Evolutionary conservation across 2,888 invertebrate species (phyloP).

Genomic region (Spilosoma lubricipeda): DNA sequence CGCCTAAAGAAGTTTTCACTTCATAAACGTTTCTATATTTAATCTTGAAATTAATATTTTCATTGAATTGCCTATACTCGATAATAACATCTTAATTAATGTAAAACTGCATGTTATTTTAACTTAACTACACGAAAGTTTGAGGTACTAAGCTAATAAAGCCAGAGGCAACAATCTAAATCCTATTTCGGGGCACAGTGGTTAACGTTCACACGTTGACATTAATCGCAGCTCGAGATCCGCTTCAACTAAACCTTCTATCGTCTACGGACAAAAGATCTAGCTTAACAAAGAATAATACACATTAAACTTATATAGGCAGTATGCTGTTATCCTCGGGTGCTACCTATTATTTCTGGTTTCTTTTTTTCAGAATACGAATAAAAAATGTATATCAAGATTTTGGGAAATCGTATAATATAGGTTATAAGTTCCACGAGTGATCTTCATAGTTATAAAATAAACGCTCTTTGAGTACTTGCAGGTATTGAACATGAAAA

Average conservation of each 20-base stretch:
- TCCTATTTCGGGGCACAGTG: slow-evolving; percentile 37
- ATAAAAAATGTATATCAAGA: not conserved
- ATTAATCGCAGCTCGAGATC: slow-evolving; percentile 47
- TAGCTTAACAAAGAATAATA: slow-evolving; percentile 19
- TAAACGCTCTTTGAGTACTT: too few species aligned
- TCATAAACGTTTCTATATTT: too few species aligned
- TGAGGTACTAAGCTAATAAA: slow-evolving; percentile 41
- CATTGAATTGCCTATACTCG: too few species aligned
- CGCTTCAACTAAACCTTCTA: slow-evolving; percentile 37
- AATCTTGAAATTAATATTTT: too few species aligned
- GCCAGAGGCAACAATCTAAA: slow-evolving; percentile 42
- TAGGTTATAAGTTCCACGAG: not conserved
- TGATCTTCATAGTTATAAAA: not conserved
- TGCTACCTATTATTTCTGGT: too few species aligned
- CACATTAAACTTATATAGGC: not conserved
- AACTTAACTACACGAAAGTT: slow-evolving; percentile 26
- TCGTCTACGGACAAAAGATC: slow-evolving; percentile 29
- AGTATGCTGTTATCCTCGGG: too few species aligned
- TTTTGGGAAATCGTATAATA: not conserved
- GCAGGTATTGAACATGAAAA: too few species aligned
- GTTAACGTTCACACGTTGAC: slow-evolving; percentile 45
- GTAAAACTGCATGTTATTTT: not conserved
- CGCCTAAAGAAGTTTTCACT: too few species aligned
- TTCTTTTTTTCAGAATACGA: not conserved
- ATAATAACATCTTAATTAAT: not conserved